These are phyloP conservation scores for Meteorus colon DNA, from an alignment of 2,888 invertebrate species.

Conservation along the genomic window DNA sequence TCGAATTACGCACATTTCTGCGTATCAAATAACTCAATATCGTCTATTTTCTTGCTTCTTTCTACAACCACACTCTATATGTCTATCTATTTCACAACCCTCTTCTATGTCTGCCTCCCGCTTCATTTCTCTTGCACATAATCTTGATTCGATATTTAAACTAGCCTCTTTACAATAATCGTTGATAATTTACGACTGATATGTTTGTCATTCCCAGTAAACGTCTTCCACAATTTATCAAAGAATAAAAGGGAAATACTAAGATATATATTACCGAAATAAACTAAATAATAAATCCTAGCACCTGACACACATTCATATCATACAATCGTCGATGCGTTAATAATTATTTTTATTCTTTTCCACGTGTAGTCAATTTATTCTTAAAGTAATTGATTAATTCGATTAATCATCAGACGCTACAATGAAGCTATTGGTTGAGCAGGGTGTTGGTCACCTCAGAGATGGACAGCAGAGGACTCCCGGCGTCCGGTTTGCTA, in stretches of 20 bases:
- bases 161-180: constrained; percentile 31
- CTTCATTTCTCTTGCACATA: not conserved
- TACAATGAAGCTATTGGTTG: constrained; percentile 76
- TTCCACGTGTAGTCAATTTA: not conserved
- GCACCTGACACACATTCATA: constrained; percentile 13
- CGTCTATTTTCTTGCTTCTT: not conserved
- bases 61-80: constrained; percentile 46
- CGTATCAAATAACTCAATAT: not conserved
- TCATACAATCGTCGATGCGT: not conserved
- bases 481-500: constrained; percentile 77
- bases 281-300: constrained; percentile 17
- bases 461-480: constrained; percentile 84
- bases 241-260: constrained; percentile 11
- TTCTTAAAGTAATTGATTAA: constrained; percentile 30
- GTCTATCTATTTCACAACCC: constrained; percentile 48
- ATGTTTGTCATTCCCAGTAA: constrained; percentile 21
- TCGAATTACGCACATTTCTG: not conserved
- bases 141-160: constrained; percentile 31
- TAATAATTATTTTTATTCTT: not conserved
- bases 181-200: constrained; percentile 21
- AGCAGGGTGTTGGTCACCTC: constrained; percentile 85
- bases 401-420: constrained; percentile 54
- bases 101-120: not conserved
- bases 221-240: constrained; percentile 9
- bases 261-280: constrained; percentile 1